These are phyloP conservation scores for Syrista parreyssii DNA, from an alignment of 2,888 invertebrate genomes.

Conservation along the genomic window DNA sequence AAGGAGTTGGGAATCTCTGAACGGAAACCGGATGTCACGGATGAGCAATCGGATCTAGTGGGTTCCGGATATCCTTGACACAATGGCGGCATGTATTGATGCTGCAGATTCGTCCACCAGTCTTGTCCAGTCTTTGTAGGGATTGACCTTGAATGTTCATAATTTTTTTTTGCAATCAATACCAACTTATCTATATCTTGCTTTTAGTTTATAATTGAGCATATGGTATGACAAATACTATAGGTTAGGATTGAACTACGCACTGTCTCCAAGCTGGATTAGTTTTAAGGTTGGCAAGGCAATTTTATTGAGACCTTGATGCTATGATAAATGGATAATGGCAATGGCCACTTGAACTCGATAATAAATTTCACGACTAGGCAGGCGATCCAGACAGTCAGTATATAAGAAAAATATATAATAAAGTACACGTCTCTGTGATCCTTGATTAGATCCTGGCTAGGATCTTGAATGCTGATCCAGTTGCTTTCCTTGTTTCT, in stretches of 20 bases:
- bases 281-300: not conserved
- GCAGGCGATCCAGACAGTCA: conserved; percentile 35
- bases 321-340: not conserved
- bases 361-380: conserved; percentile 34
- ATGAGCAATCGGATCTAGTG: conserved; percentile 38
- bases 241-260: not conserved
- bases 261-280: not conserved
- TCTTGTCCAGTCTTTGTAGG: conserved; percentile 25
- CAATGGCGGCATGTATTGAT: conserved; percentile 36
- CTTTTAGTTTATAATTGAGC: not conserved
- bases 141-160: conserved; percentile 28
- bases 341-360: not conserved
- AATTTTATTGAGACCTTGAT: not conserved
- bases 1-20: conserved; percentile 15
- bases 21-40: conserved; percentile 29
- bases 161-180: conserved; percentile 6
- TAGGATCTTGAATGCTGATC: conserved; percentile 4
- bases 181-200: conserved; percentile 9
- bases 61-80: conserved; percentile 16
- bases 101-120: conserved; percentile 37
- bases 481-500: not conserved
- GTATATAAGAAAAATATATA: conserved; percentile 36
- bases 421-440: conserved; percentile 42
- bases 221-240: not conserved
- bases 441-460: conserved; percentile 15